These are phyloP conservation scores for Rhegmatorhina hoffmannsi DNA, from an alignment of 2,113 vertebrate species.

Conservation along the genomic window DNA sequence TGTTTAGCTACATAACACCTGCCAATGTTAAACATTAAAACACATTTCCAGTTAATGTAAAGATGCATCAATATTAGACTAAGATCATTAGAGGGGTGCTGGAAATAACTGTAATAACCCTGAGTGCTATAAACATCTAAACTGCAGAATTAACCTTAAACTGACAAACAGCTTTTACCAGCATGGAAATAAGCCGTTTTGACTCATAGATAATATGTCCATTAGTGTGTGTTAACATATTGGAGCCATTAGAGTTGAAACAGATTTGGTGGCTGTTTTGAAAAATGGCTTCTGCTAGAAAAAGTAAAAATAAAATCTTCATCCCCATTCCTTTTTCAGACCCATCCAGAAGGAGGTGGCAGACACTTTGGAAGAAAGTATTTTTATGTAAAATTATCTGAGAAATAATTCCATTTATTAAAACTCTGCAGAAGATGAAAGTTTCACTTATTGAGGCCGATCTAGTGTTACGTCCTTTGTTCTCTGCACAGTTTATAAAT, in stretches of 20 bases:
- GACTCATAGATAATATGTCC: neutral
- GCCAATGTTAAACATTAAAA: neutral
- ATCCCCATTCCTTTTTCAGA: neutral
- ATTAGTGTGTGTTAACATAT: neutral
- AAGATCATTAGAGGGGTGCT: neutral
- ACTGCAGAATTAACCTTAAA: neutral
- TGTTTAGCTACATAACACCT: neutral
- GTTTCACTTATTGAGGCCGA: neutral
- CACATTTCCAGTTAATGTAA: neutral
- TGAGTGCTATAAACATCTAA: neutral
- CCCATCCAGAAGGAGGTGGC: neutral
- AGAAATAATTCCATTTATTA: neutral
- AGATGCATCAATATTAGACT: neutral
- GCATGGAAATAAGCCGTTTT: neutral
- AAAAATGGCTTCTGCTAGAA: neutral
- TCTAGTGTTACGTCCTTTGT: neutral
- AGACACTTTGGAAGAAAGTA: neutral
- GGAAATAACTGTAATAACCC: neutral
- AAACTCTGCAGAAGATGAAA: neutral
- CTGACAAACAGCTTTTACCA: neutral
- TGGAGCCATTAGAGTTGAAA: neutral
- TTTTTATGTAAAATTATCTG: neutral
- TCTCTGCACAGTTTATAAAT: neutral
- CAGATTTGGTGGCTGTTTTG: neutral
- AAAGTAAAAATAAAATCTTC: neutral